Conservation (phyloP, 2,888 invertebrate genomes). For the Agrilus cyanescens region DNA sequence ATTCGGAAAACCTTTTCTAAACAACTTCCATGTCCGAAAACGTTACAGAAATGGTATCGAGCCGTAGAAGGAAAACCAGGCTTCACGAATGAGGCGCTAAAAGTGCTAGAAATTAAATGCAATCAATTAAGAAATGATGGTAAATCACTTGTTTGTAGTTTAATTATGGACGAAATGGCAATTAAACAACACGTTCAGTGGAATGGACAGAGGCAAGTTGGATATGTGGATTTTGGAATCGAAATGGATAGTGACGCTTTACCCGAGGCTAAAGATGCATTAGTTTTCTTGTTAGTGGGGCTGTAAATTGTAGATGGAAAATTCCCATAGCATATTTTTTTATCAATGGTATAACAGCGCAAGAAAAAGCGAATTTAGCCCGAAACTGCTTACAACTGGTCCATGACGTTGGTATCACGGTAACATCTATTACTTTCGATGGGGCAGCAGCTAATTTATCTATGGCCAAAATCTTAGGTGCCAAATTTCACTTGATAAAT, state of each 20-base stretch:
- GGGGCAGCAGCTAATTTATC: conserved; percentile 15
- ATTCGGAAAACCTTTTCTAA: conserved; percentile 17
- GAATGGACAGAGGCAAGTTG: conserved; percentile 15
- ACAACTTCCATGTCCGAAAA: conserved; percentile 16
- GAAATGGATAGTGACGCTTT: background rate
- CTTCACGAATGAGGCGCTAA: conserved; percentile 14
- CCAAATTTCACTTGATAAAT: no score
- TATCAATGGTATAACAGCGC: no score
- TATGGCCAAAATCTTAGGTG: conserved; percentile 7
- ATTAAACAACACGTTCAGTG: conserved; percentile 19
- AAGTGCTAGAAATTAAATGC: conserved; percentile 8
- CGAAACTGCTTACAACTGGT: conserved; percentile 12
- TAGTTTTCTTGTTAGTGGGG: conserved; percentile 1
- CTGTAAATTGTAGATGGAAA: no score
- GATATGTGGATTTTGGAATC: conserved; percentile 13
- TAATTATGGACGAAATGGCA: conserved; percentile 24
- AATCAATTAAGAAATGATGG: conserved; percentile 1
- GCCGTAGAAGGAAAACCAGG: conserved; percentile 15
- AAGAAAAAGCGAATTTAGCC: conserved; percentile 12
- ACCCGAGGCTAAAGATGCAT: conserved; percentile 1
- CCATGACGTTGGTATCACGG: conserved; percentile 11
- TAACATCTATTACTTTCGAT: conserved; percentile 16
- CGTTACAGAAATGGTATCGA: conserved; percentile 17
- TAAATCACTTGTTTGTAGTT: conserved; percentile 14
- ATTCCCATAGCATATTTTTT: no score